These are phyloP conservation scores for Pelecanoides urinatrix DNA, from an alignment of 2,113 vertebrate species.

Conservation along the genomic window DNA sequence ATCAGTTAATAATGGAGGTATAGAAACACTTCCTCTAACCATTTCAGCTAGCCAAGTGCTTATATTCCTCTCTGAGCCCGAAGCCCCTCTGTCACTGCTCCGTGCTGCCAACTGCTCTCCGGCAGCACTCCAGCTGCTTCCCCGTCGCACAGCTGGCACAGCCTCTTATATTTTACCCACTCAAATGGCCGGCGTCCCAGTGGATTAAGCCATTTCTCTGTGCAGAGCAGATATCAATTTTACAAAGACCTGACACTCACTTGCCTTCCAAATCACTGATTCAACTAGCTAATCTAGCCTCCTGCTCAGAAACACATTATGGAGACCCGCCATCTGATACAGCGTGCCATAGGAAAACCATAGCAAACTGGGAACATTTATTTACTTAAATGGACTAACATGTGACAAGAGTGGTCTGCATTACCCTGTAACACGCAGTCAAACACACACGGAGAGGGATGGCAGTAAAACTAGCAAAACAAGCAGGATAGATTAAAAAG, in stretches of 20 bases:
- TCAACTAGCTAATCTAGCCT: background rate
- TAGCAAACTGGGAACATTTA: background rate
- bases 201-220: background rate
- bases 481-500: background rate
- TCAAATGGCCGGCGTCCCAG: background rate
- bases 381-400: background rate
- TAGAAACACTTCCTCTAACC: background rate
- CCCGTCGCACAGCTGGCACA: slow-evolving; percentile 30
- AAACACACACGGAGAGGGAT: rapidly evolving
- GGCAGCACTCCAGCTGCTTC: slow-evolving; percentile 46
- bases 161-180: background rate
- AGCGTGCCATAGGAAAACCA: background rate
- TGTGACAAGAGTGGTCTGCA: background rate
- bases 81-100: slow-evolving; percentile 30
- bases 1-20: slow-evolving; percentile 13
- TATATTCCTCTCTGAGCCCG: background rate
- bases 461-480: background rate
- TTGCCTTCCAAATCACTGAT: background rate
- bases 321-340: rapidly evolving
- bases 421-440: background rate
- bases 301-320: background rate
- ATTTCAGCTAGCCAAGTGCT: slow-evolving; percentile 41
- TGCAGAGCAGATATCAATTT: background rate
- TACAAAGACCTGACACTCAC: background rate
- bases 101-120: slow-evolving; percentile 9